Conservation (phyloP, 2,797 vertebrate genomes). For the Labeo calbasu region DNA sequence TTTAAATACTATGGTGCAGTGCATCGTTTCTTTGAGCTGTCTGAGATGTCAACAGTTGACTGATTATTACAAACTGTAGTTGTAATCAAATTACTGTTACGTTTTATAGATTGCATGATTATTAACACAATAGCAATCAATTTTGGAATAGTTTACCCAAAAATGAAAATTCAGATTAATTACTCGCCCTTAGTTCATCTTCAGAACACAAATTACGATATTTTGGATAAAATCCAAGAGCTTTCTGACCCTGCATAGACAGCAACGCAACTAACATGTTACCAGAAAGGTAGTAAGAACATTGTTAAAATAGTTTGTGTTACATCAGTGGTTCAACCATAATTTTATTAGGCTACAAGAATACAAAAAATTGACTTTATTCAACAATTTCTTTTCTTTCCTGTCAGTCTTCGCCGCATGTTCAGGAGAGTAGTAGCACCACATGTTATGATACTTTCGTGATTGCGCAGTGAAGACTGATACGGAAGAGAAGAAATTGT, state of each 20-base stretch:
- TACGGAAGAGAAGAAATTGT: too few species aligned
- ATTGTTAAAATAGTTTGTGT: not conserved
- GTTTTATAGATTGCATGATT: too few species aligned
- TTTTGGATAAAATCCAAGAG: not conserved
- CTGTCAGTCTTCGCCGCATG: too few species aligned
- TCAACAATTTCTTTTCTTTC: too few species aligned
- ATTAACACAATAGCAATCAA: too few species aligned
- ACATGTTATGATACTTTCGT: too few species aligned
- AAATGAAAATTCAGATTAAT: too few species aligned
- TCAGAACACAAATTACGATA: not conserved
- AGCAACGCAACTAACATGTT: not conserved
- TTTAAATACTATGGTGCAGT: not conserved
- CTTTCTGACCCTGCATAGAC: not conserved
- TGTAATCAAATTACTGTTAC: too few species aligned
- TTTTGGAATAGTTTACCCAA: too few species aligned
- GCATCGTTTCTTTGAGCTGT: not conserved
- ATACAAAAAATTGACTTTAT: not conserved
- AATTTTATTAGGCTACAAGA: not conserved
- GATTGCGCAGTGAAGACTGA: too few species aligned
- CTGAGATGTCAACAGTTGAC: not conserved
- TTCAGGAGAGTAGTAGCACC: too few species aligned
- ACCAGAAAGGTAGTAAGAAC: not conserved
- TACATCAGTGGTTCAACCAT: not conserved
- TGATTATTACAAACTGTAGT: too few species aligned
- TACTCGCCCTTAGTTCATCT: not conserved